These are phyloP conservation scores for Anarhynchus alexandrinus DNA, from an alignment of 2,113 vertebrate species.

Conservation along the genomic window DNA sequence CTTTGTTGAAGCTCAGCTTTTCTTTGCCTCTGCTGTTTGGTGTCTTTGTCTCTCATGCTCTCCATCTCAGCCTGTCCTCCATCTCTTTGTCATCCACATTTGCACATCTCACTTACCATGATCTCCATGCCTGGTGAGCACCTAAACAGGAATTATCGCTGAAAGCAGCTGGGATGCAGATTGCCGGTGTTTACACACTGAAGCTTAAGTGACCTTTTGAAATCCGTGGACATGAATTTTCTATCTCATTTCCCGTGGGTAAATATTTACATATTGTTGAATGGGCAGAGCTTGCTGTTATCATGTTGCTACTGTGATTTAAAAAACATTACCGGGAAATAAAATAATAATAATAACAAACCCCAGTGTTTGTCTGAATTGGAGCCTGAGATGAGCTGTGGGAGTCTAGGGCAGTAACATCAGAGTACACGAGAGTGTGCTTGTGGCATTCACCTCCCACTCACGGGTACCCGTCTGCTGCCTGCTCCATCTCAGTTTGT, in stretches of 20 bases:
- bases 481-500: background rate
- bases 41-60: background rate
- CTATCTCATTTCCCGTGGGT: background rate
- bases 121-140: background rate
- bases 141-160: background rate
- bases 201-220: slow-evolving; percentile 39
- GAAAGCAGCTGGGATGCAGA: background rate
- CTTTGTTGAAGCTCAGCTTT: background rate
- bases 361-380: background rate
- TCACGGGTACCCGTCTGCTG: background rate
- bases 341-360: background rate
- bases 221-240: background rate
- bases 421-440: background rate
- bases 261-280: slow-evolving; percentile 28
- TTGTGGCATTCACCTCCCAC: background rate
- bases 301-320: background rate
- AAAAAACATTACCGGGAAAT: background rate
- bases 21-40: background rate
- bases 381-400: background rate
- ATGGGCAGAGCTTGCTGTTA: background rate
- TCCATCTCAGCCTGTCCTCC: background rate
- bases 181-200: background rate
- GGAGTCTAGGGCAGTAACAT: background rate
- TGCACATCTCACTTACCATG: background rate
- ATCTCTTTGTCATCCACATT: background rate